Percentiles rank a stretch among this genome's conserved stretches.
These are phyloP conservation scores for Isaurus tuberculatus DNA, from an alignment of 92 coral and sea anemone species.

Conservation along the genomic window DNA sequence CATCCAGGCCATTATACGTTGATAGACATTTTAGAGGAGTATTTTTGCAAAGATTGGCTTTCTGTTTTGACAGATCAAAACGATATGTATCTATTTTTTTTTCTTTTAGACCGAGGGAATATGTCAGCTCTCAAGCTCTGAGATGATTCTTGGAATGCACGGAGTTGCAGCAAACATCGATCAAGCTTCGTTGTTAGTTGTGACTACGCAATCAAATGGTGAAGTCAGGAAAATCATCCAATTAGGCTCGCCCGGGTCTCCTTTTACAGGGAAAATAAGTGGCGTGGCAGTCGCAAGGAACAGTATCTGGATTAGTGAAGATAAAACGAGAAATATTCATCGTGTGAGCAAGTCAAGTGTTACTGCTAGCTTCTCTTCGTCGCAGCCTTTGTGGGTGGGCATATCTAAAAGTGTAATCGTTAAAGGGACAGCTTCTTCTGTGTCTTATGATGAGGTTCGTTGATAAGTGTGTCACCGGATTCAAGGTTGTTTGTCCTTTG, in stretches of 20 bases:
- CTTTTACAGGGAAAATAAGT: constrained; percentile 79
- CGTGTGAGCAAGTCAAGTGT: constrained; percentile 74
- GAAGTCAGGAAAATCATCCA: constrained; percentile 80
- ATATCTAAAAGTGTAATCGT: constrained; percentile 69
- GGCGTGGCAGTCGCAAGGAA: constrained; percentile 84
- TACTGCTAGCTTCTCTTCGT: constrained; percentile 63
- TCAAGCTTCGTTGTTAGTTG: constrained; percentile 83
- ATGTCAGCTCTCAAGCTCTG: constrained; percentile 73
- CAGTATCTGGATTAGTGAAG: constrained; percentile 88
- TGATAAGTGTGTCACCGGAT: background rate
- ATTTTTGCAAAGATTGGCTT: background rate
- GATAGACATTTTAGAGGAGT: no score
- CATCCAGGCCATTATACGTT: no score
- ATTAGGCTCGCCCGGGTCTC: constrained; percentile 69
- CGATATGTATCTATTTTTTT: background rate
- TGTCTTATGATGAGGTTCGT: constrained; percentile 84
- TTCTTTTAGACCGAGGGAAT: constrained; percentile 64
- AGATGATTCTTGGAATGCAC: constrained; percentile 89
- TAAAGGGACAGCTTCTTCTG: constrained; percentile 85
- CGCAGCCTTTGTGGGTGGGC: constrained; percentile 71
- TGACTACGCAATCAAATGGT: constrained; percentile 61
- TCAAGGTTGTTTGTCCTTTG: no score
- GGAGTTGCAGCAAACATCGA: constrained; percentile 81
- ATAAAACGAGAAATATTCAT: constrained; percentile 64
- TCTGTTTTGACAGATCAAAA: background rate